Conservation (phyloP, 2,113 vertebrate genomes). For the Microcebus ravelobensis region DNA sequence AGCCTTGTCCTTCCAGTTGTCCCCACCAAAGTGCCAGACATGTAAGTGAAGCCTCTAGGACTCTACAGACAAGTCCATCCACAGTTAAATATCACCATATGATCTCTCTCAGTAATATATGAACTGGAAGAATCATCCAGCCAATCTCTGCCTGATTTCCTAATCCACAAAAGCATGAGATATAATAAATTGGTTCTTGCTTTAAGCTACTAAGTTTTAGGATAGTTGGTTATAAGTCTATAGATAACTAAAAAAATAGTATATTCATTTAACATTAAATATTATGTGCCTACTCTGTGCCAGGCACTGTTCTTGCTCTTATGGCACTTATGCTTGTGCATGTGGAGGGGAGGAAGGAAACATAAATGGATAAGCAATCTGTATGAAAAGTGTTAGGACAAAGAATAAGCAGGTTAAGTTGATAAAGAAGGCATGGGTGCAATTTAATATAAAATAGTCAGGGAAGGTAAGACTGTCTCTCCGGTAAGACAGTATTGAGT, state of each 20-base stretch:
- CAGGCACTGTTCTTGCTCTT: not conserved
- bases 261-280: not conserved
- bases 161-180: not conserved
- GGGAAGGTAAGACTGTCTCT: not conserved
- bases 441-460: not conserved
- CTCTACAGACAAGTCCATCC: not conserved
- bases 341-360: not conserved
- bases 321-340: not conserved
- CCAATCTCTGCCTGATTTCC: not conserved
- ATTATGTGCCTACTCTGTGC: not conserved
- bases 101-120: not conserved
- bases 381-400: not conserved
- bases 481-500: not conserved
- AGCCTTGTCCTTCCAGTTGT: not conserved
- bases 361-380: not conserved
- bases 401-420: not conserved
- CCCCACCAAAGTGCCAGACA: not conserved
- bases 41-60: not conserved
- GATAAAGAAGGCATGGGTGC: not conserved
- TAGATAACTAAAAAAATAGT: not conserved
- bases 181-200: not conserved
- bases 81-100: not conserved
- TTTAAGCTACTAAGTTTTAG: not conserved
- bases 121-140: not conserved
- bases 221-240: not conserved